These are phyloP conservation scores for Mirounga angustirostris DNA, from an alignment of 2,113 vertebrate species.

Conservation along the genomic window DNA sequence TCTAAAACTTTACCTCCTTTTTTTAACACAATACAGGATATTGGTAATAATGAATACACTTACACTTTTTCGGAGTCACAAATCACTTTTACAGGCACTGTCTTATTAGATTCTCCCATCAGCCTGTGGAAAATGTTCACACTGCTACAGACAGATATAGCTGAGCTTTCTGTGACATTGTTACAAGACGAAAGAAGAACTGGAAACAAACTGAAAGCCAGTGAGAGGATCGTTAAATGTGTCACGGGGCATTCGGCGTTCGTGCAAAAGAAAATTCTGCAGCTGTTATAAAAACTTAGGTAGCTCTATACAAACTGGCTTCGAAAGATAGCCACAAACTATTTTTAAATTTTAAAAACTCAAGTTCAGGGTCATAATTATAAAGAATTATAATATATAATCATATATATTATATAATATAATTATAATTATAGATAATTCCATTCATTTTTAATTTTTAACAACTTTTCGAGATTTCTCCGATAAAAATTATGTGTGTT, in stretches of 20 bases:
- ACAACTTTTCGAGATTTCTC: not conserved
- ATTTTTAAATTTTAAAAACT: not conserved
- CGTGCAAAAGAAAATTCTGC: not conserved
- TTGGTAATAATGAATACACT: constrained; percentile 39
- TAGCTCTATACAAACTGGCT: not conserved
- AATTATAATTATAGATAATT: too few species aligned
- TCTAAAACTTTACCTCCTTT: not conserved
- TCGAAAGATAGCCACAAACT: not conserved
- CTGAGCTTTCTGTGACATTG: not conserved
- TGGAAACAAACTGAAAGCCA: not conserved
- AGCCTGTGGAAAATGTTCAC: not conserved
- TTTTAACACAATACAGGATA: not conserved
- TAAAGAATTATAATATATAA: not conserved
- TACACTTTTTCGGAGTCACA: constrained; percentile 17
- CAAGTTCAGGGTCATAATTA: not conserved
- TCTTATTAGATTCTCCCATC: constrained; percentile 41
- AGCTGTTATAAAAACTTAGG: not conserved
- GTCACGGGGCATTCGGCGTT: not conserved
- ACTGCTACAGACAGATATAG: not conserved
- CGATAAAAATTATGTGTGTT: not conserved
- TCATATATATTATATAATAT: too few species aligned
- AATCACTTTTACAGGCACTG: not conserved
- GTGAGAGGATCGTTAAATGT: not conserved
- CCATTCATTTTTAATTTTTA: not conserved
- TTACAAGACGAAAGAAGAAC: not conserved